These are phyloP conservation scores for Ormia ochracea DNA, from an alignment of 2,888 invertebrate species.

Conservation along the genomic window DNA sequence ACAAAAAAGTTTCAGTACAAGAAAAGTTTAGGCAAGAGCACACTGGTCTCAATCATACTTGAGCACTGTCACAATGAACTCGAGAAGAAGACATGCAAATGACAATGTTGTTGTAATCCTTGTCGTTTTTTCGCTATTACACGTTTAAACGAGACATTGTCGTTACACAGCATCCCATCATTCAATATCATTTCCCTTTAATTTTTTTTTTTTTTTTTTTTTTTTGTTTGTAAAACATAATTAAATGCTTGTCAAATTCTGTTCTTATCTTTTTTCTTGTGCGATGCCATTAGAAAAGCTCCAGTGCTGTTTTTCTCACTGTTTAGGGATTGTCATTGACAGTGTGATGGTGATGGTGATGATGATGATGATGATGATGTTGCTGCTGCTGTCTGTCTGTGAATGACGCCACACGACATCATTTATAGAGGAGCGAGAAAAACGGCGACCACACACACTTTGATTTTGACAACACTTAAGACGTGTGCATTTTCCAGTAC, in stretches of 20 bases:
- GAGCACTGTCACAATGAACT: constrained; percentile 41
- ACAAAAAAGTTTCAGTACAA: constrained; percentile 4
- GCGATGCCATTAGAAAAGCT: constrained; percentile 29
- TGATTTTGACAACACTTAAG: constrained; percentile 13
- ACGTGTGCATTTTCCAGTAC: not conserved
- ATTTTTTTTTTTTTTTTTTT: not conserved
- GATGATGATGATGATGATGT: constrained; percentile 40
- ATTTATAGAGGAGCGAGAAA: constrained; percentile 37
- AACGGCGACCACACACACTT: constrained; percentile 59
- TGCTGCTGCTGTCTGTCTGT: constrained; percentile 61
- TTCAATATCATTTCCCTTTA: constrained; percentile 44
- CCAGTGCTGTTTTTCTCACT: constrained; percentile 29
- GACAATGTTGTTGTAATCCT: constrained; percentile 17
- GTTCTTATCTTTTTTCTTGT: constrained; percentile 64
- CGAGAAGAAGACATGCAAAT: constrained; percentile 43
- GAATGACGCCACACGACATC: constrained; percentile 63
- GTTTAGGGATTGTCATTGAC: constrained; percentile 59
- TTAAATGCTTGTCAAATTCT: constrained; percentile 67
- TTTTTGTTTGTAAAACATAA: constrained; percentile 57
- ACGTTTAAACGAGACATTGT: constrained; percentile 46
- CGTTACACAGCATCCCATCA: constrained; percentile 53
- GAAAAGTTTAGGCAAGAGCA: not conserved
- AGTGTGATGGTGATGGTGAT: constrained; percentile 42
- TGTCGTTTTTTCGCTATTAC: constrained; percentile 9
- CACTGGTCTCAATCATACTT: not conserved